Conservation (phyloP, 2,113 vertebrate species). For the Notothenia coriiceps region DNA sequence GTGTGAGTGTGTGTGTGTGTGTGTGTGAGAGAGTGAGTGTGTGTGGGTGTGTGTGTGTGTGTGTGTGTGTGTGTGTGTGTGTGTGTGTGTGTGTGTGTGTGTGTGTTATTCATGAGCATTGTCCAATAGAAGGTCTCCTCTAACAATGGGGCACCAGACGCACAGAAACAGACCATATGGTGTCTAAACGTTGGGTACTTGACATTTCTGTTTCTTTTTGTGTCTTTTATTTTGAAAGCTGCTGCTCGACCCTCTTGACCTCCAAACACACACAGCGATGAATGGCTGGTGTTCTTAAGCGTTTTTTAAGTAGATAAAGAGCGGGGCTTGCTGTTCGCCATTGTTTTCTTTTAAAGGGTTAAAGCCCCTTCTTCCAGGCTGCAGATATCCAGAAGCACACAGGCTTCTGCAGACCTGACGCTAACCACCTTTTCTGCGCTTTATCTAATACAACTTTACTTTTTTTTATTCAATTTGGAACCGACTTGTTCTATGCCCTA, state of each 20-base stretch:
- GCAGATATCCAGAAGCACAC: no score
- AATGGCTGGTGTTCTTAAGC: no score
- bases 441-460: no score
- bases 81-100: not conserved
- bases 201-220: conserved; percentile 79
- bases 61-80: not conserved
- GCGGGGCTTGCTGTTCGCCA: no score
- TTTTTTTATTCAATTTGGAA: no score
- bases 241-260: conserved; percentile 64
- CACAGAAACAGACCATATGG: conserved; percentile 74
- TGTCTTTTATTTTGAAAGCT: conserved; percentile 74
- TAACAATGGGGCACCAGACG: conserved; percentile 24
- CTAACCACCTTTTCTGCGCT: no score
- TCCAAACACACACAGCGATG: not conserved
- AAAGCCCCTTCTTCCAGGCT: no score
- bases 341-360: no score
- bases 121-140: conserved; percentile 7
- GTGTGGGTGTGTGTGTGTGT: not conserved
- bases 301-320: no score
- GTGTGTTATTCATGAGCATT: not conserved
- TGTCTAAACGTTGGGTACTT: conserved; percentile 74
- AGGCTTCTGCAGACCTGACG: no score
- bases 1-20: conserved; percentile 30
- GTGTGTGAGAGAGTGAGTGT: no score
- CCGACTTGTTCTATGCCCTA: no score